phyloP scores from a whole-genome alignment of 2,888 invertebrate species.

The Pristionchus japonicus region DNA sequence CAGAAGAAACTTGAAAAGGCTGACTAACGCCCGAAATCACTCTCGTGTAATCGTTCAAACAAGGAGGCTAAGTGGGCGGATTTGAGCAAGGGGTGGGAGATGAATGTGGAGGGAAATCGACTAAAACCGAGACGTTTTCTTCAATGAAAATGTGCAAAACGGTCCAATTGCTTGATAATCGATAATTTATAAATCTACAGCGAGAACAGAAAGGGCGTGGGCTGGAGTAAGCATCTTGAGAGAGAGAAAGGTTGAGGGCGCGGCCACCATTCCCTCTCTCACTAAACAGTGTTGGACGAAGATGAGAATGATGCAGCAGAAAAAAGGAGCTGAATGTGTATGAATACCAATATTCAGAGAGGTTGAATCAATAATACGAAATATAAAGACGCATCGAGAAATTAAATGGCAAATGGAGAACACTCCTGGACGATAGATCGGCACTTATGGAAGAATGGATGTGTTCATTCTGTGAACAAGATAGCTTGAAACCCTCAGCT shows the following conservation, averaged over 20 bases:
- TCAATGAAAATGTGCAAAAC: background rate
- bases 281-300: background rate
- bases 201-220: background rate
- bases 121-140: background rate
- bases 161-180: background rate
- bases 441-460: too few species aligned
- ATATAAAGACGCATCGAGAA: background rate
- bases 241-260: background rate
- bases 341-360: too few species aligned
- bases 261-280: background rate
- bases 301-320: background rate
- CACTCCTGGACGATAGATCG: background rate
- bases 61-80: conserved; percentile 36
- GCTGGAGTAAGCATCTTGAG: background rate
- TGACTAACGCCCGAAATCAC: background rate
- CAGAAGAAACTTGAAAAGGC: background rate
- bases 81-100: background rate
- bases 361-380: background rate
- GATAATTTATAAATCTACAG: background rate
- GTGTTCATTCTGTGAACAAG: too few species aligned
- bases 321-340: background rate
- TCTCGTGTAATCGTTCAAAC: conserved; percentile 16
- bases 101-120: background rate
- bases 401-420: background rate
- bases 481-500: too few species aligned